Conservation (phyloP, 2,113 vertebrate genomes). For the Puffinus mauretanicus region DNA sequence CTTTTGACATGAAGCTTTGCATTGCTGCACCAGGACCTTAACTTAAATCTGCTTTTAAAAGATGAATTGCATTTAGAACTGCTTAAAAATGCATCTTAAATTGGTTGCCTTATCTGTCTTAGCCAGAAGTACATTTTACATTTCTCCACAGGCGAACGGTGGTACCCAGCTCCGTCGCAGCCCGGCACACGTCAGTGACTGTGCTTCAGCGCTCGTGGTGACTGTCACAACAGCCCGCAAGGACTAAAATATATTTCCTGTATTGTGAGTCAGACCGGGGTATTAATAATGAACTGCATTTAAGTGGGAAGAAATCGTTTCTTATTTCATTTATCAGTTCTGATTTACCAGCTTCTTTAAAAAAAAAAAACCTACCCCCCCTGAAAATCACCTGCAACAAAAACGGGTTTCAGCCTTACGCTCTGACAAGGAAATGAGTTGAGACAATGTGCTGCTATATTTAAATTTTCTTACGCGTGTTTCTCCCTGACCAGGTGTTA, state of each 20-base stretch:
- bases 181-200: background rate
- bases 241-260: slow-evolving; percentile 31
- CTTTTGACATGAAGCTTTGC: slow-evolving; percentile 31
- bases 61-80: slow-evolving; percentile 61
- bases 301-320: background rate
- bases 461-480: background rate
- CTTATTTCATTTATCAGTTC: background rate
- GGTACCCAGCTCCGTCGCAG: background rate
- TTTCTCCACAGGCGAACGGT: background rate
- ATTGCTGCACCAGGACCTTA: slow-evolving; percentile 42
- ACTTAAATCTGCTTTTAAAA: slow-evolving; percentile 70
- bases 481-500: background rate
- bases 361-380: background rate
- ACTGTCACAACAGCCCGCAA: background rate
- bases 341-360: background rate
- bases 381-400: background rate
- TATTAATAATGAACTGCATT: slow-evolving; percentile 8
- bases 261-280: background rate
- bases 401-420: background rate
- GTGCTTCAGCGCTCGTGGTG: slow-evolving; percentile 12
- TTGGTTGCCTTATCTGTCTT: slow-evolving; percentile 73
- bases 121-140: slow-evolving; percentile 66
- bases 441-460: background rate
- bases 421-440: background rate
- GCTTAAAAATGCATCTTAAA: slow-evolving; percentile 48